Conservation (phyloP, 2,113 vertebrate genomes). For the Perccottus glenii region DNA sequence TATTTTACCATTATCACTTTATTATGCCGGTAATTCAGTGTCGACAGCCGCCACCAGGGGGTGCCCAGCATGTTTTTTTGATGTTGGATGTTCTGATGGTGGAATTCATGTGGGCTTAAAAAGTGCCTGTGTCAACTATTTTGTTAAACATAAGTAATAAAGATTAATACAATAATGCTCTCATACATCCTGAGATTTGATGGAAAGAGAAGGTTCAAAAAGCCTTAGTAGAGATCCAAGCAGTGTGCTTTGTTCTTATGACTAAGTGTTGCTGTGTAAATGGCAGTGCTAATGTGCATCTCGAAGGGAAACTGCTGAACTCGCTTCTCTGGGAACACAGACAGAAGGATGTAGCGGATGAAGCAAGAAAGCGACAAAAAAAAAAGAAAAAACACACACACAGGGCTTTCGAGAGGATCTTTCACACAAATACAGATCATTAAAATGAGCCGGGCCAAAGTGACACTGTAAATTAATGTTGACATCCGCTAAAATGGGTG, state of each 20-base stretch:
- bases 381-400: slow-evolving; percentile 18
- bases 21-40: no score
- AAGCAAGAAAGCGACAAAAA: background rate
- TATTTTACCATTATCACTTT: no score
- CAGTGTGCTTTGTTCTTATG: slow-evolving; percentile 55
- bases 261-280: slow-evolving; percentile 66
- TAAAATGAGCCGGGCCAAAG: slow-evolving; percentile 36
- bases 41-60: no score
- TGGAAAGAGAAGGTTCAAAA: slow-evolving; percentile 25
- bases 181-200: slow-evolving; percentile 34
- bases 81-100: no score
- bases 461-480: slow-evolving; percentile 59
- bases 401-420: slow-evolving; percentile 16
- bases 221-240: slow-evolving; percentile 37
- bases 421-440: slow-evolving; percentile 30
- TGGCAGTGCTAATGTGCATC: slow-evolving; percentile 58
- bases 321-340: slow-evolving; percentile 42
- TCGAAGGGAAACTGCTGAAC: slow-evolving; percentile 56
- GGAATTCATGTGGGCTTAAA: no score
- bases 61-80: no score
- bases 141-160: slow-evolving; percentile 19
- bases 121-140: no score
- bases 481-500: slow-evolving; percentile 42
- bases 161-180: slow-evolving; percentile 48
- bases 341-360: slow-evolving; percentile 8